These are phyloP conservation scores for Gasterosteus aculeatus DNA, from an alignment of 2,113 vertebrate genomes.

Conservation along the genomic window DNA sequence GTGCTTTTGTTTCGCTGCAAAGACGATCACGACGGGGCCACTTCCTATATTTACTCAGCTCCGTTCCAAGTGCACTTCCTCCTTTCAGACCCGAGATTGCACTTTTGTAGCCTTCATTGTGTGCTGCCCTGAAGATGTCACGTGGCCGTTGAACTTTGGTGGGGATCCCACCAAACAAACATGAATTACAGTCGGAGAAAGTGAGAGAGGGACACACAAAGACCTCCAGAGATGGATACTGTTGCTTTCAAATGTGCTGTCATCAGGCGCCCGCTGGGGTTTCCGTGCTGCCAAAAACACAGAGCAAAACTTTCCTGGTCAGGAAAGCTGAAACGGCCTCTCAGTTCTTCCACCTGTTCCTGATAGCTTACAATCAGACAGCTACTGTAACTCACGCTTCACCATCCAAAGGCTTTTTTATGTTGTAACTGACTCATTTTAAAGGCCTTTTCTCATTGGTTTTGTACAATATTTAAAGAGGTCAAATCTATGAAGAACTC, in stretches of 20 bases:
- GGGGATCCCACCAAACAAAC: conserved; percentile 15
- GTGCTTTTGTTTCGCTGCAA: conserved; percentile 41
- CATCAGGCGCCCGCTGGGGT: conserved; percentile 5
- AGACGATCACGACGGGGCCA: conserved; percentile 39
- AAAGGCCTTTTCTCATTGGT: neutral
- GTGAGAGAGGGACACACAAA: conserved; percentile 8
- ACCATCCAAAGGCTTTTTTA: neutral
- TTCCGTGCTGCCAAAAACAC: conserved; percentile 20
- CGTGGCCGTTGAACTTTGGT: neutral
- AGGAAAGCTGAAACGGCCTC: conserved; percentile 5
- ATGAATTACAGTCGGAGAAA: conserved; percentile 14
- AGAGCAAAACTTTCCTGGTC: conserved; percentile 15
- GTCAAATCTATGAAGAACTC: neutral
- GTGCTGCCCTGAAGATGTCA: conserved; percentile 2
- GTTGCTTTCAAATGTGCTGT: conserved; percentile 17
- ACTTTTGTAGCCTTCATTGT: neutral
- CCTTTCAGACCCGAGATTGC: conserved; percentile 47
- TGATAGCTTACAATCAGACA: neutral
- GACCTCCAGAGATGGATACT: neutral
- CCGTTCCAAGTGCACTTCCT: conserved; percentile 63
- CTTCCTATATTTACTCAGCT: conserved; percentile 65
- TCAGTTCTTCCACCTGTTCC: conserved; percentile 8
- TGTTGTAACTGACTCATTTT: neutral
- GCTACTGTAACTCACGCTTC: neutral
- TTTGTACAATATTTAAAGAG: neutral